These are phyloP conservation scores for Drosophila insularis DNA, from an alignment of 1,140 invertebrate genomes.

Conservation along the genomic window DNA sequence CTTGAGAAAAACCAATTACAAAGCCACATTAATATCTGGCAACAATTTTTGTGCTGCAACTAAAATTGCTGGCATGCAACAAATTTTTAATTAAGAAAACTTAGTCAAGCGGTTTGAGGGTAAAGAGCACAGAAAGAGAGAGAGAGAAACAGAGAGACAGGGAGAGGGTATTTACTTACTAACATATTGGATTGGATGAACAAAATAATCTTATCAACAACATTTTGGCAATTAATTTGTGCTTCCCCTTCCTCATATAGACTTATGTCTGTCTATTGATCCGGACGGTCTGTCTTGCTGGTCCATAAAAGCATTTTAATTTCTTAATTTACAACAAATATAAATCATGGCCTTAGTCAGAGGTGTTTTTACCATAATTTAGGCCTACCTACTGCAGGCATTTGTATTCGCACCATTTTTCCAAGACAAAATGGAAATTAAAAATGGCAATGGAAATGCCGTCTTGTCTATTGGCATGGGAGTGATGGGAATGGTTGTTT, in stretches of 20 bases:
- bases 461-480: slow-evolving; percentile 6
- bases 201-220: slow-evolving; percentile 71
- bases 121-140: neutral
- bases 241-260: slow-evolving; percentile 8
- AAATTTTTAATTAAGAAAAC: slow-evolving; percentile 68
- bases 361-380: slow-evolving; percentile 71
- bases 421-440: slow-evolving; percentile 43
- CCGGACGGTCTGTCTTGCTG: slow-evolving; percentile 18
- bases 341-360: slow-evolving; percentile 68
- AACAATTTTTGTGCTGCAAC: slow-evolving; percentile 58
- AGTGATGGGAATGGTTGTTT: slow-evolving; percentile 2
- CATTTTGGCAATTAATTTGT: slow-evolving; percentile 74
- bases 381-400: slow-evolving; percentile 59
- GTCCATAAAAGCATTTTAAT: slow-evolving; percentile 78
- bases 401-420: slow-evolving; percentile 70
- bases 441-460: slow-evolving; percentile 52
- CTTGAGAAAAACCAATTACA: slow-evolving; percentile 78
- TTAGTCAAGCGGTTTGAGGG: slow-evolving; percentile 34
- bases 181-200: slow-evolving; percentile 15
- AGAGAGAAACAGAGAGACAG: slow-evolving; percentile 23
- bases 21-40: slow-evolving; percentile 77
- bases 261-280: neutral
- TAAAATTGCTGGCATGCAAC: slow-evolving; percentile 58
- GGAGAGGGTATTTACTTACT: neutral
- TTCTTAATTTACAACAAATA: slow-evolving; percentile 78